Base-by-base conservation (phyloP, 2,113 vertebrate species). In the Irena cyanogastra region DNA sequence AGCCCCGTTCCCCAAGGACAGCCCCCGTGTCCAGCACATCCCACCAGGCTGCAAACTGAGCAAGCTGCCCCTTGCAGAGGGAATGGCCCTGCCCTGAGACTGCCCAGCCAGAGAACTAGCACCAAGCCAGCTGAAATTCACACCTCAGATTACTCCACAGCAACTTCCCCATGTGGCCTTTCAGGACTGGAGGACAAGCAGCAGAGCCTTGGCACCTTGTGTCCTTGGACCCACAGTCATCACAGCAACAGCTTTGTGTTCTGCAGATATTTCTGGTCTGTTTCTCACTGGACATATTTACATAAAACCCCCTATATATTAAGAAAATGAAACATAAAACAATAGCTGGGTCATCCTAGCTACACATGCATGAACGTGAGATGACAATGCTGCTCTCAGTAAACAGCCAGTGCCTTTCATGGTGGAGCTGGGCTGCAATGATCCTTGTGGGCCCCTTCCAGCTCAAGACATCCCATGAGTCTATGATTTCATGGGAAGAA, bases 1-100 rank as follows among this genome's bases (percentile, higher is more conserved):
- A 33, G 4, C 31, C 50, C 11, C 1, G 0, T 3, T 56, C 35
- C 80, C 39, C 8, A 6, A 1, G 66, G 39, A n/a, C 2, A 0
- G 30, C 28, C 35, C 35, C 3, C 2, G 27, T 4, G 0, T 15
- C 22, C 31, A 31, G 57, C 26, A 49, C 30, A n/a, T 30, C 37
- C 41, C 68, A 30, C 24, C 59, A 4, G 3, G 0, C 11, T 19
- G 42, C 56, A 63, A 45, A 15, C 2, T 0, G 13, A 26, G 31
- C 0, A 6, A 54, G 75, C n/a, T 41, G 31, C 42, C 44, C 20
- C 39, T 10, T 3, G 0, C 17, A 42, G 14, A 45, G 35, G 53
- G 16, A 2, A 28, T 2, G 19, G 14, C 61, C 35, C 57, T 45
- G 66, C 47, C 56, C 47, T 2, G 24, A 21, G 16, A 28, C 9